Conservation (phyloP, 2,113 vertebrate species). For the Menura novaehollandiae region DNA sequence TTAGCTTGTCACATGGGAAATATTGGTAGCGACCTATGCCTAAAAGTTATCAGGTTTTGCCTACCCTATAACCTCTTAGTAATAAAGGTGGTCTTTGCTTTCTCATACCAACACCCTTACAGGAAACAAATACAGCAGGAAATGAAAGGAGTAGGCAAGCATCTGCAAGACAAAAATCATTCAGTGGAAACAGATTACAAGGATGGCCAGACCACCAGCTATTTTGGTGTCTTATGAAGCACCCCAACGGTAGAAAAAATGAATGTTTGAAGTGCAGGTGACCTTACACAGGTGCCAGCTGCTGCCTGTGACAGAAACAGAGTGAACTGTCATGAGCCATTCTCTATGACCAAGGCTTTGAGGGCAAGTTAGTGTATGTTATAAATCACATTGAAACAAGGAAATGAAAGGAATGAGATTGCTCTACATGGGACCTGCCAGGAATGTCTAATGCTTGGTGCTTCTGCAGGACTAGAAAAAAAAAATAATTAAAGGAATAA, state of each 20-base stretch:
- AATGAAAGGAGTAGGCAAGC: background rate
- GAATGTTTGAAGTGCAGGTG: background rate
- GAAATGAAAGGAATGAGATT: background rate
- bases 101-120: background rate
- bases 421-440: background rate
- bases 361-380: background rate
- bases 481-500: background rate
- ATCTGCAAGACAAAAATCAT: background rate
- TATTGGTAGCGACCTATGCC: rapidly evolving
- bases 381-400: background rate
- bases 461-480: background rate
- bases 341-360: background rate
- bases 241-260: background rate
- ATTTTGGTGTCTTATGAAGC: background rate
- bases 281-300: background rate
- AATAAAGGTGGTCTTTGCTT: background rate
- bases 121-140: background rate
- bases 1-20: background rate
- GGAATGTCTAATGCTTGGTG: background rate
- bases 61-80: background rate
- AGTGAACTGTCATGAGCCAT: background rate
- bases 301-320: background rate
- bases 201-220: background rate
- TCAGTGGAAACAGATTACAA: background rate
- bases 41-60: background rate